A percentile compares a stretch with the other conserved stretches of the same genome.
phyloP scores from a whole-genome alignment of 1,140 invertebrate genomes.

The Tribolium madens region DNA sequence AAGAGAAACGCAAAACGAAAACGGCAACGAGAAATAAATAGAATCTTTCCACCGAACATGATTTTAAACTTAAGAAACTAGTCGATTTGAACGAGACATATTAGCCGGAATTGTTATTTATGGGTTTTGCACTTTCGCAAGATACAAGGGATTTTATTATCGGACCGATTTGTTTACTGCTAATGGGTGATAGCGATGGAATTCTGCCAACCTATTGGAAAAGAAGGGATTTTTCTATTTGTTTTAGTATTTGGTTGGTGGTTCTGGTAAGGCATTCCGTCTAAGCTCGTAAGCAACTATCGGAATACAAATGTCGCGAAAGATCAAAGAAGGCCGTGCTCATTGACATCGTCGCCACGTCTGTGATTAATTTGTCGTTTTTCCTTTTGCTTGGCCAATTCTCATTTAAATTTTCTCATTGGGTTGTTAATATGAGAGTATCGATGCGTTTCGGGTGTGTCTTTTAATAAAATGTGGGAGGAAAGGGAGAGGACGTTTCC shows the following conservation, averaged over 20 bases:
- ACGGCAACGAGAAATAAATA: constrained; percentile 2
- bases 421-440: background rate
- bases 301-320: constrained; percentile 10
- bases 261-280: background rate
- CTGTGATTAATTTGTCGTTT: constrained; percentile 37
- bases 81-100: constrained; percentile 51
- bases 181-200: background rate
- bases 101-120: constrained; percentile 47
- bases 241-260: too few relatives aligned
- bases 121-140: constrained; percentile 28
- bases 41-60: constrained; percentile 38
- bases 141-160: constrained; percentile 42
- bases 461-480: background rate
- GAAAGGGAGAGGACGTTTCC: background rate
- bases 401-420: background rate
- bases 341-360: constrained; percentile 22
- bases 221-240: background rate
- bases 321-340: constrained; percentile 11
- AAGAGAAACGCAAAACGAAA: background rate
- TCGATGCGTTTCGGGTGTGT: background rate
- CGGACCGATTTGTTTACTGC: constrained; percentile 39
- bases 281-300: background rate
- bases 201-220: background rate
- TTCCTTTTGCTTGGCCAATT: constrained; percentile 7
- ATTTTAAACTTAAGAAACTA: constrained; percentile 51